Evolutionary conservation across 2,113 vertebrate species (phyloP).

Genomic region (Ploceus nigricollis): DNA sequence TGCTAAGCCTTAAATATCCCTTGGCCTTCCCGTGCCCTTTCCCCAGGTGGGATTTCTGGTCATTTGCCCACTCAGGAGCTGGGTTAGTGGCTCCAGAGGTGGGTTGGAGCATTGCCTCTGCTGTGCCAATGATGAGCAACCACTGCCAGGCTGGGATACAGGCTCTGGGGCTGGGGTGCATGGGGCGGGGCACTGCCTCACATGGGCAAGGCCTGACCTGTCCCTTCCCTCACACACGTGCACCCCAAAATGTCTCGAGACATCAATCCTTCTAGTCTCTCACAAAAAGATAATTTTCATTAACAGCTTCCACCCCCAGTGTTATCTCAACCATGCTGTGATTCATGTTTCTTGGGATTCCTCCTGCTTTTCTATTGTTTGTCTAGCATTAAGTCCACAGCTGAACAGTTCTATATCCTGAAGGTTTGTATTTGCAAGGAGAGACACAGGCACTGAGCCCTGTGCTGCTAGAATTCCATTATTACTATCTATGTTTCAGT

Average conservation of each 20-base stretch:
- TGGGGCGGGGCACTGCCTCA: background rate
- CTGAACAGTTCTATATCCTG: background rate
- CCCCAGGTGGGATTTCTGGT: background rate
- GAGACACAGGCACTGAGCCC: background rate
- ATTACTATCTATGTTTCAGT: background rate
- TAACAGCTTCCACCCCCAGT: background rate
- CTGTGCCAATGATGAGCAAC: background rate
- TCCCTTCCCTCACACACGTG: fast-evolving
- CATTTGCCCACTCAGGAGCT: background rate
- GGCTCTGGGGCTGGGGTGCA: background rate
- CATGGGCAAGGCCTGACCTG: fast-evolving
- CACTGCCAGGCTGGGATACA: background rate
- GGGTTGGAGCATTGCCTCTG: background rate
- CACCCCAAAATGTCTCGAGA: fast-evolving
- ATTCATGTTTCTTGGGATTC: background rate
- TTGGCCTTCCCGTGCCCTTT: too few species aligned
- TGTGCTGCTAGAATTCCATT: background rate
- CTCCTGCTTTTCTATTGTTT: background rate
- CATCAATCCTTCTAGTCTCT: background rate
- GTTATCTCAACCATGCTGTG: background rate
- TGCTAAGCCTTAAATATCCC: fast-evolving
- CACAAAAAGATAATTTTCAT: background rate
- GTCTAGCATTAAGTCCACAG: background rate
- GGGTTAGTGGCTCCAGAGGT: background rate
- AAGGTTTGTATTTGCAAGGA: background rate